These are phyloP conservation scores for Bombus balteatus DNA, from an alignment of 1,140 invertebrate genomes.

Conservation along the genomic window DNA sequence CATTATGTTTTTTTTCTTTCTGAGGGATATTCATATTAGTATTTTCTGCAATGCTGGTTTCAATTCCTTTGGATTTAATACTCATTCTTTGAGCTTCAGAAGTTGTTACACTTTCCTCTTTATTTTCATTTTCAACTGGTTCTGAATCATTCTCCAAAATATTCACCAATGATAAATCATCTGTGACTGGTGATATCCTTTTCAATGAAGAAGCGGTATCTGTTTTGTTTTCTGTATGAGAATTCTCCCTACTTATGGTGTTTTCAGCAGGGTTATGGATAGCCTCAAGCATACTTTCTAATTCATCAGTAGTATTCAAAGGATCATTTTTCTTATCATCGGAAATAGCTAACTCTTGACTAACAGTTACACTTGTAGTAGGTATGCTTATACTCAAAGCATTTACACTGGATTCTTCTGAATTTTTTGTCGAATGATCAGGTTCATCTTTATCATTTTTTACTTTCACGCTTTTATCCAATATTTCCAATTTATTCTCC, in stretches of 20 bases:
- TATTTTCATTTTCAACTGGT: conserved; percentile 68
- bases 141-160: conserved; percentile 80
- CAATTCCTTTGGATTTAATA: conserved; percentile 66
- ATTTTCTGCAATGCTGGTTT: conserved; percentile 36
- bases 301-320: conserved; percentile 79
- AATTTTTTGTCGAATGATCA: conserved; percentile 39
- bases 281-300: conserved; percentile 81
- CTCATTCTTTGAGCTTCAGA: conserved; percentile 60
- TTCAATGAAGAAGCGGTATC: conserved; percentile 67
- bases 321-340: conserved; percentile 72
- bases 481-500: conserved; percentile 41
- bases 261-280: conserved; percentile 80
- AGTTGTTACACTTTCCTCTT: conserved; percentile 64
- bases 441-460: conserved; percentile 53
- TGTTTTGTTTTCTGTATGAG: conserved; percentile 64
- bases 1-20: conserved; percentile 60
- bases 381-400: not conserved
- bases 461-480: conserved; percentile 19
- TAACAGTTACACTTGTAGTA: not conserved
- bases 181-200: conserved; percentile 78
- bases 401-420: conserved; percentile 46
- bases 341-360: not conserved
- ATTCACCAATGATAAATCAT: conserved; percentile 79
- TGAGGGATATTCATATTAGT: conserved; percentile 9
- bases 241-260: conserved; percentile 71